phyloP scores from a whole-genome alignment of 1,140 invertebrate genomes.

The Pseudomyrmex concolor region DNA sequence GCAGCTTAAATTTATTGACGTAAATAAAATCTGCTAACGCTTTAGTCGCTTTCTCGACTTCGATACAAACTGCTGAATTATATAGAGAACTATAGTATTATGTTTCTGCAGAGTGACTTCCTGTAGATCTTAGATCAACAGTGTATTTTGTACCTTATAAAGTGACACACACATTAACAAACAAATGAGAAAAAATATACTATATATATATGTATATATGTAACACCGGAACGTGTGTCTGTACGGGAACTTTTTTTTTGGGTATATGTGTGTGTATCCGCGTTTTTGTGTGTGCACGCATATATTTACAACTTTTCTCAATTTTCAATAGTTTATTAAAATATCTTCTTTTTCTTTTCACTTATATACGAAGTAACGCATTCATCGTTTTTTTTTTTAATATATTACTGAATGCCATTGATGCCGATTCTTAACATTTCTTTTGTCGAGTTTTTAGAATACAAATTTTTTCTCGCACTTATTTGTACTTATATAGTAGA shows the following conservation, averaged over 20 bases:
- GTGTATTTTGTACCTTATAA: conserved; percentile 37
- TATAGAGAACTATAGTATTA: conserved; percentile 54
- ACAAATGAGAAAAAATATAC: conserved; percentile 29
- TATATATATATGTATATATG: not conserved
- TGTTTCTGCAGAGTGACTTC: conserved; percentile 49
- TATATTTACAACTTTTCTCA: conserved; percentile 16
- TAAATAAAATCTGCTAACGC: conserved; percentile 60
- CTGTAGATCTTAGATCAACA: conserved; percentile 20
- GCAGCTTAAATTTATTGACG: conserved; percentile 40
- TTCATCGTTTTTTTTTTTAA: not conserved
- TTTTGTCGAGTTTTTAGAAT: conserved; percentile 11
- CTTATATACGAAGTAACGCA: not conserved
- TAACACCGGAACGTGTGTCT: not conserved
- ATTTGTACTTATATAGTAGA: conserved; percentile 21
- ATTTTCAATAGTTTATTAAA: conserved; percentile 43
- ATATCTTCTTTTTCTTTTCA: conserved; percentile 34
- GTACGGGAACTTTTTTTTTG: too few species aligned
- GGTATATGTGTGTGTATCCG: not conserved
- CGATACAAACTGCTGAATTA: conserved; percentile 53
- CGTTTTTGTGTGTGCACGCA: conserved; percentile 4
- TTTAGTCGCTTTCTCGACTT: not conserved
- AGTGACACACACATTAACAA: conserved; percentile 15
- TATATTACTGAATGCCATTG: conserved; percentile 43
- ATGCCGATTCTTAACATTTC: conserved; percentile 70
- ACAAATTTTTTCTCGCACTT: conserved; percentile 41